Evolutionary conservation across 2,888 invertebrate genomes (phyloP).

Genomic region (Coleophora deauratella): DNA sequence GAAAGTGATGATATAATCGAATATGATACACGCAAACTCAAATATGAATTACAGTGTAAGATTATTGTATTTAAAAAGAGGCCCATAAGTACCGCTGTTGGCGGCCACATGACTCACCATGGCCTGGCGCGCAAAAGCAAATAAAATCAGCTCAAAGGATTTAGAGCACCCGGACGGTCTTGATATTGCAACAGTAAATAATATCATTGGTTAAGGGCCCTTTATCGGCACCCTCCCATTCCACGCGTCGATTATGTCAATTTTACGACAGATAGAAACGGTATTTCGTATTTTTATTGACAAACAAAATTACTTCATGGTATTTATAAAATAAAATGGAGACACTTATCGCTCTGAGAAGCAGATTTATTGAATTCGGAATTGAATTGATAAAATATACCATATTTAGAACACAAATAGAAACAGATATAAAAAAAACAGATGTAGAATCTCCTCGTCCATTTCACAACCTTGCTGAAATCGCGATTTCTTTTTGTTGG

Average conservation of each 20-base stretch:
- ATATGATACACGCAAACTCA: too few species aligned
- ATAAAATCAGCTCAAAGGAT: slow-evolving; percentile 41
- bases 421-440: too few species aligned
- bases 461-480: too few species aligned
- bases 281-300: slow-evolving; percentile 54
- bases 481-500: too few species aligned
- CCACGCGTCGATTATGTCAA: slow-evolving; percentile 62
- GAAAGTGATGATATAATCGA: too few species aligned
- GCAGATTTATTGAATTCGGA: slow-evolving; percentile 5
- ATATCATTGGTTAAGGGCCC: slow-evolving; percentile 57
- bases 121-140: slow-evolving; percentile 13
- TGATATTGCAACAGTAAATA: slow-evolving; percentile 61
- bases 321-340: slow-evolving; percentile 14
- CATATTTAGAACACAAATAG: too few species aligned
- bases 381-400: too few species aligned
- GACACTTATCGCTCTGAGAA: slow-evolving; percentile 8
- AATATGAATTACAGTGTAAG: too few species aligned
- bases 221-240: slow-evolving; percentile 66
- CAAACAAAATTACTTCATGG: slow-evolving; percentile 37
- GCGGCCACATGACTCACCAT: too few species aligned
- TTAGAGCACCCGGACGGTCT: slow-evolving; percentile 39
- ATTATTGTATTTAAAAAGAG: too few species aligned
- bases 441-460: too few species aligned
- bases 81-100: too few species aligned
- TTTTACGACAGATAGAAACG: slow-evolving; percentile 51